Base-by-base conservation (phyloP, 2,113 vertebrate genomes). In the Tetrao urogallus region DNA sequence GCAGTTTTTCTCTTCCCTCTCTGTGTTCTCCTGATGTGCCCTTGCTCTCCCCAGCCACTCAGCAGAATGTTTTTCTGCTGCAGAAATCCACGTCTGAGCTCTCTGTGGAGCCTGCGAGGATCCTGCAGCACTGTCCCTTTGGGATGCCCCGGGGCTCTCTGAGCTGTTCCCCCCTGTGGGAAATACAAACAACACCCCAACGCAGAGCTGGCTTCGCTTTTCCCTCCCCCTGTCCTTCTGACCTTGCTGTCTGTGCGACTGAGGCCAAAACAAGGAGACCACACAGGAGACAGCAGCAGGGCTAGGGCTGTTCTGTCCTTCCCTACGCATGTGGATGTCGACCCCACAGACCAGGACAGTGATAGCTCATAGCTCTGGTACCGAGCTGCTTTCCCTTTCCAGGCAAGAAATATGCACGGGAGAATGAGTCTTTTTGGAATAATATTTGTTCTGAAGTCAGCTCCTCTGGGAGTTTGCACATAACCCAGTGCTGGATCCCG, bases 371-470 rank as follows among this genome's bases (percentile, higher is more conserved):
- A 22, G 71, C 82, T 70, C 91, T 48, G 60, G 21, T 42, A 34
- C 64, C 2, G 34, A 70, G 82, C 50, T 1, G 9, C 58, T 19
- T 93, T 91, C 91, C 69, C 70, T 58, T 38, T 67, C 65, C 82
- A 65, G 34, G 88, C 61, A 36, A 52, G 65, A 94, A 91, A 57
- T 25, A n/a, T 4, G 67, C 52, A 10, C 3, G 67, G 67, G 75
- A 77, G 42, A 50, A n/a, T 47, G 25, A 69, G 30, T 63, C 17
- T 1, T 36, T 40, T 83, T 88, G 70, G 82, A 78, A 90, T 88
- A 88, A 85, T 78, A 45, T 60, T 91, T 91, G 69, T 54, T 81
- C 91, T 81, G 72, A 92, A 65, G 61, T 88, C 82, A 19, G 64
- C 6, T 86, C 73, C 88, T 69, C 43, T 6, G 67, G 82, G 95